Evolutionary conservation across 2,113 vertebrate species (phyloP), one percentile per base, ranked within the genome.

Genomic region (Lepus europaeus): DNA sequence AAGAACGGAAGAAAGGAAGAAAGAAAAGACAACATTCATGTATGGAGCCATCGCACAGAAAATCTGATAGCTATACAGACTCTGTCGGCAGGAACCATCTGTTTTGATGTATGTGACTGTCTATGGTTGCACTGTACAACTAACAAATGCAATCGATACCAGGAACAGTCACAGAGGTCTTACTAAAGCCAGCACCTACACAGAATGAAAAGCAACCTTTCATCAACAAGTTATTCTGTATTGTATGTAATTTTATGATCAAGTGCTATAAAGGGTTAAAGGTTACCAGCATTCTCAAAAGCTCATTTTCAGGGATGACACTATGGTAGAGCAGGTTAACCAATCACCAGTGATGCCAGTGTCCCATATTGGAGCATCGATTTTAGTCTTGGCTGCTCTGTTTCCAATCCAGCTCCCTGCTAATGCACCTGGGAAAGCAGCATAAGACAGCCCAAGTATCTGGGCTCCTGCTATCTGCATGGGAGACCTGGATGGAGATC

Each of bases 11-110:
- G 45, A 45, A 45, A 45, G 45, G 63, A 91, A 90, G 36, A 49
- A 91, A 80, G 74, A 36, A n/a, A 51, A 92, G 68, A 78, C 29
- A 27, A 0, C 19, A 13, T 36, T 19, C 9, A 33, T 99, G 99
- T 99, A 98, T 98, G 99, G 99, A 98, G 96, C 99, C 99, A 99
- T 99, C 99, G 99, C 99, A 99, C 99, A 99, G 99, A 98, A 97
- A 96, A 96, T 97, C 99, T 97, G 95, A 98, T 94, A 61, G 1
- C 99, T 99, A 97, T 98, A 98, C 98, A 98, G 99, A 98, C 96
- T 7, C 99, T 99, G 99, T 99, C 99, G 99, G 99, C 99, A 99
- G 99, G 99, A 98, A 98, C 99, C 99, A 99, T 93, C 20, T 1
- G 96, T 66, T 95, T 99, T 98, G 61, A 98, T 99, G 92, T 99